These are phyloP conservation scores for Trididemnum miniatum DNA, from an alignment of 23 tunicate species.

Conservation along the genomic window DNA sequence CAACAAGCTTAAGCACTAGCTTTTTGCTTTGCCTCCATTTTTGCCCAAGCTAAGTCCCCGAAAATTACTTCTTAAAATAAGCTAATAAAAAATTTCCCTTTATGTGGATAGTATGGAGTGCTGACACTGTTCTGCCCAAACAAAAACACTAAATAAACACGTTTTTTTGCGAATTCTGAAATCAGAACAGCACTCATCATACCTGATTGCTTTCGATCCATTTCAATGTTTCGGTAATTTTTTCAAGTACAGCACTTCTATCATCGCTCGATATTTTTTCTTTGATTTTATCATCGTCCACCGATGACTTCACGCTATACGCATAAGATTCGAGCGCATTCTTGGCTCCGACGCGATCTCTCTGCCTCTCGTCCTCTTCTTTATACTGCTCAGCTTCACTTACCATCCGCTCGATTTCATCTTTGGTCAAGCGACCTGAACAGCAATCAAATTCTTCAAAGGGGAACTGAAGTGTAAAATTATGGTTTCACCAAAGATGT, in stretches of 20 bases:
- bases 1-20: no score
- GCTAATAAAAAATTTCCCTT: no score
- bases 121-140: no score
- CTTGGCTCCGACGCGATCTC: conserved; percentile 50
- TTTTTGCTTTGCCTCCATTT: no score
- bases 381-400: conserved; percentile 69
- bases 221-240: conserved; percentile 41
- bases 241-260: neutral
- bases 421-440: conserved; percentile 62
- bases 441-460: neutral
- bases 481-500: no score
- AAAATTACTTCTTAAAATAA: no score
- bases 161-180: no score
- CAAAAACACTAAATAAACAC: no score
- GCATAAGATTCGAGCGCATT: conserved; percentile 63
- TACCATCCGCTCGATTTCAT: conserved; percentile 71
- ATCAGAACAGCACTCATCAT: no score
- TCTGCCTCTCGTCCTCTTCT: conserved; percentile 60
- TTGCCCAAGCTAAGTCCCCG: no score
- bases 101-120: no score
- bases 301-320: conserved; percentile 34
- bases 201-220: conserved; percentile 73
- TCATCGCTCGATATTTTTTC: conserved; percentile 56
- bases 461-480: no score
- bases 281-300: conserved; percentile 48